Conservation (phyloP, 2,113 vertebrate genomes). For the Sinocyclocheilus grahami region DNA sequence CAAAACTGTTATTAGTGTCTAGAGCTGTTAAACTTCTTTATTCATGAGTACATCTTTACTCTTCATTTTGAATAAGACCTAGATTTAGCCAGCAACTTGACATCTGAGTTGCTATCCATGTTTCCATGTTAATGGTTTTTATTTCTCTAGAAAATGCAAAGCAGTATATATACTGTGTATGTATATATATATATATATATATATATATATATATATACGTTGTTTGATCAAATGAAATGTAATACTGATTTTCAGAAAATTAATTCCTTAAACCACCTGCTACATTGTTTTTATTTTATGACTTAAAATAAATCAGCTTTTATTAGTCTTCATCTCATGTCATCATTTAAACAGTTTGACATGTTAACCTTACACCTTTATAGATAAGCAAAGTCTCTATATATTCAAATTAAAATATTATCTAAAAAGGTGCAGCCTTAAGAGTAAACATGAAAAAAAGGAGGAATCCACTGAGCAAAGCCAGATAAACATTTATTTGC, state of each 20-base stretch:
- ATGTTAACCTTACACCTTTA: not conserved
- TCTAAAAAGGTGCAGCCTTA: not conserved
- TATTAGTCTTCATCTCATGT: not conserved
- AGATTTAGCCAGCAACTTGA: not conserved
- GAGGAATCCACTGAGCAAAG: not conserved
- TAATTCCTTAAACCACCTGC: not conserved
- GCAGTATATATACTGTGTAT: too few relatives aligned
- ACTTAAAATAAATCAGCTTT: not conserved
- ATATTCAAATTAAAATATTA: not conserved
- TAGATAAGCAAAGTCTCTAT: not conserved
- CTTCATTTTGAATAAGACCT: not conserved
- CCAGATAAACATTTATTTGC: constrained; percentile 10
- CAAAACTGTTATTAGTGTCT: not conserved
- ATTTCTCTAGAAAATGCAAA: not conserved
- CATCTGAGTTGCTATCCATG: not conserved
- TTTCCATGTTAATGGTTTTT: not conserved
- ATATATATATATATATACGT: too few relatives aligned
- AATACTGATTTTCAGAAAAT: not conserved
- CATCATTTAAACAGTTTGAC: not conserved
- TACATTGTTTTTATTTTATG: not conserved
- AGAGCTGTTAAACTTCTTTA: not conserved
- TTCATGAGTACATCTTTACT: not conserved
- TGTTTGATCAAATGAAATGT: not conserved
- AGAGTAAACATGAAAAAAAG: not conserved
- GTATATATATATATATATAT: too few relatives aligned